A percentile compares a stretch with the other conserved stretches of the same genome.
Conservation (phyloP, 2,797 vertebrate genomes). For the Trachurus trachurus region DNA sequence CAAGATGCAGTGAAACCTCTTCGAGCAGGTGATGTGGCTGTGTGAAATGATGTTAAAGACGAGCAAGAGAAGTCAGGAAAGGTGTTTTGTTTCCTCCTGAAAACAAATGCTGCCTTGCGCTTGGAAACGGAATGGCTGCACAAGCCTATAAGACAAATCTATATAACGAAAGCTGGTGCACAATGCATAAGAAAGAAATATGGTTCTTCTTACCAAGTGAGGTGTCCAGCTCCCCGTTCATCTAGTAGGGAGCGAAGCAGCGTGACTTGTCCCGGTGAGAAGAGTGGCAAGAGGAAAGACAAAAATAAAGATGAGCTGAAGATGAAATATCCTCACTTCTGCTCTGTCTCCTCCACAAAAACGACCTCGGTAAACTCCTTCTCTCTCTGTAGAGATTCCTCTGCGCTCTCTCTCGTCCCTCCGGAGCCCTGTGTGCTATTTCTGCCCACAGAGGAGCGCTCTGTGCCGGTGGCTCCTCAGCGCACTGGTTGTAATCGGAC, state of each 20-base stretch:
- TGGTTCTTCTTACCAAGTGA: slow-evolving; percentile 80
- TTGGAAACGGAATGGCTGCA: neutral
- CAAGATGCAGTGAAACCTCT: neutral
- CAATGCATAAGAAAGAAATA: neutral
- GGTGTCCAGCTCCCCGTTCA: slow-evolving; percentile 81
- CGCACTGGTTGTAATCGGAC: slow-evolving; percentile 81
- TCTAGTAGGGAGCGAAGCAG: slow-evolving; percentile 76
- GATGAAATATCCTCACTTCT: slow-evolving; percentile 77
- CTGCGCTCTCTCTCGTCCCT: slow-evolving; percentile 57
- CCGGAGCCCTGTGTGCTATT: slow-evolving; percentile 61
- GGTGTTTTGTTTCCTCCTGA: neutral
- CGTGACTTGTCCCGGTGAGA: slow-evolving; percentile 71
- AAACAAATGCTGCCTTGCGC: neutral
- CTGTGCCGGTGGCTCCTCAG: slow-evolving; percentile 70
- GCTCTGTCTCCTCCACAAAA: slow-evolving; percentile 44
- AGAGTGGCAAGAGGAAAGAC: slow-evolving; percentile 41
- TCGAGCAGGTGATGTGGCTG: neutral
- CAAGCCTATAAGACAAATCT: neutral
- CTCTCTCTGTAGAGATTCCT: slow-evolving; percentile 57
- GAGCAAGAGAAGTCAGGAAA: neutral
- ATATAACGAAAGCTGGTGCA: neutral
- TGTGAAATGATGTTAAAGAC: no score
- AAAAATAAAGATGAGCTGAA: slow-evolving; percentile 50
- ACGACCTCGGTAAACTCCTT: slow-evolving; percentile 56
- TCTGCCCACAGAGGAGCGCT: slow-evolving; percentile 68